Evolutionary conservation across 2,888 invertebrate genomes (phyloP).

Genomic region (Dioctria rufipes): DNA sequence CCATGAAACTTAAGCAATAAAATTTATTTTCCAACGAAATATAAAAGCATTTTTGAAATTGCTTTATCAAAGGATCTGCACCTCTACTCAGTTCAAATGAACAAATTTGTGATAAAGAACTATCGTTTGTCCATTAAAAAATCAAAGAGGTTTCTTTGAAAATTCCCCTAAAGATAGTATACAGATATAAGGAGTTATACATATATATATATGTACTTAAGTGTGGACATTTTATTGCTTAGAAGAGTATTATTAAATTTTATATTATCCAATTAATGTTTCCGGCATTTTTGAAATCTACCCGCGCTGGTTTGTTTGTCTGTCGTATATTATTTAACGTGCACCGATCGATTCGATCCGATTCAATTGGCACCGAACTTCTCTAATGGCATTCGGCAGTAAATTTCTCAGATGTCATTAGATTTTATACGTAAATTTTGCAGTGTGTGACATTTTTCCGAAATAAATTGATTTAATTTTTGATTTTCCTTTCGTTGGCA

Average conservation of each 20-base stretch:
- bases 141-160: too few relatives aligned
- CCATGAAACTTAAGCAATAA: too few relatives aligned
- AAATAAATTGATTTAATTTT: conserved; percentile 34
- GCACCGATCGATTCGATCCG: background rate
- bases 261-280: background rate
- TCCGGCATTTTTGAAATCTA: background rate
- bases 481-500: conserved; percentile 19
- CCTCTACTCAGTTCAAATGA: too few relatives aligned
- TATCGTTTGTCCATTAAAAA: too few relatives aligned
- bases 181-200: too few relatives aligned
- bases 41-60: too few relatives aligned
- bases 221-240: background rate
- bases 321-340: too few relatives aligned
- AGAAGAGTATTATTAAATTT: background rate
- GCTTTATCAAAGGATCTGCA: too few relatives aligned
- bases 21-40: too few relatives aligned
- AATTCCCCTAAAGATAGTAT: too few relatives aligned
- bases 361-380: background rate
- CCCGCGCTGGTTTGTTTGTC: background rate
- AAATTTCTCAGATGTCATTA: background rate
- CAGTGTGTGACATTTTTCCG: conserved; percentile 31
- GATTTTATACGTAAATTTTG: background rate
- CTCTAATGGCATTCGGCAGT: background rate
- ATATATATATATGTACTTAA: too few relatives aligned
- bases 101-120: too few relatives aligned